Percentiles rank a stretch among this genome's conserved stretches.
These are phyloP conservation scores for Ricordea florida DNA, from an alignment of 92 coral and sea anemone species.

Conservation along the genomic window DNA sequence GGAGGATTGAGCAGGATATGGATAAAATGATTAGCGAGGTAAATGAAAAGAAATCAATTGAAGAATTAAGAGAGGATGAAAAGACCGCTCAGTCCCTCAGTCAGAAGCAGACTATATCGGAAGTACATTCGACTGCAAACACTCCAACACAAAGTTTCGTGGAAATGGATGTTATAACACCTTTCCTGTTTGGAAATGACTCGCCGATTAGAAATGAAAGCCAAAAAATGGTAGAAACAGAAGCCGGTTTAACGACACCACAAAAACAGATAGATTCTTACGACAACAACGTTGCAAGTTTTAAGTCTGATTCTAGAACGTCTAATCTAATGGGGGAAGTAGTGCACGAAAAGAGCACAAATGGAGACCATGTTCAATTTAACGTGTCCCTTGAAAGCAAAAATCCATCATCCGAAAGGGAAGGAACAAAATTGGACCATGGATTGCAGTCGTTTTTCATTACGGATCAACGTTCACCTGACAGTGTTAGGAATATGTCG, in stretches of 20 bases:
- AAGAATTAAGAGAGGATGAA: neutral
- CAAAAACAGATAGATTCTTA: too few species aligned
- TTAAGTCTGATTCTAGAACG: neutral
- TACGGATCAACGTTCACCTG: neutral
- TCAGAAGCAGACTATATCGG: too few species aligned
- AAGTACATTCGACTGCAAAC: neutral
- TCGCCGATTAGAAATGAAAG: neutral
- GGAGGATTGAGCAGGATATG: neutral
- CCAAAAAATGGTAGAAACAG: neutral
- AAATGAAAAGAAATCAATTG: neutral
- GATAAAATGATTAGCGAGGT: neutral
- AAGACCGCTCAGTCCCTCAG: constrained; percentile 1
- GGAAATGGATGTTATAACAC: constrained; percentile 30
- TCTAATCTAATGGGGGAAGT: neutral
- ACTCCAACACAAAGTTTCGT: constrained; percentile 7
- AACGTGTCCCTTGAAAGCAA: neutral
- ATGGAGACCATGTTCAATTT: neutral
- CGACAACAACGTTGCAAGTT: neutral
- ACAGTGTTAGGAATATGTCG: neutral
- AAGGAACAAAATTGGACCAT: neutral
- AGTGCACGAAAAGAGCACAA: neutral
- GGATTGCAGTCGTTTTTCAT: neutral
- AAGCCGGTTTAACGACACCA: neutral
- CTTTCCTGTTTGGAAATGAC: constrained; percentile 56
- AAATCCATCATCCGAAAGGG: neutral